Evolutionary conservation across 1,140 invertebrate species (phyloP), one percentile per base, ranked within the genome.

Genomic region (Pantala flavescens): DNA sequence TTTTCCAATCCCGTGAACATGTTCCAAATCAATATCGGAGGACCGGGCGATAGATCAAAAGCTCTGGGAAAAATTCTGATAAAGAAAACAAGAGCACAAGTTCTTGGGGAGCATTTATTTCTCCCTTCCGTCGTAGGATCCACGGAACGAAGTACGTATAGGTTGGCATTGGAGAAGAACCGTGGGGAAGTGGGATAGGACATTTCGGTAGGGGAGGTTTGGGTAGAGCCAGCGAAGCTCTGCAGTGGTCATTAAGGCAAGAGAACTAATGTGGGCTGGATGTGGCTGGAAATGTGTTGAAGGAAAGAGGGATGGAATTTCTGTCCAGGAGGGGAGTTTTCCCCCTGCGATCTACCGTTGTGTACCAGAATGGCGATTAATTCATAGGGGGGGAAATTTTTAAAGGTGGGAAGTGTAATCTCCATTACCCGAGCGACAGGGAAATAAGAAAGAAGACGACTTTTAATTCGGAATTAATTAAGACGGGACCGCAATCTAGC

Each of bases 181-280:
- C 9, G 9, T 2, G 28, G 9, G 28, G 28, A 36, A 63, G 49
- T 63, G 49, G 49, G 49, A 63, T 1, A 36, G 28, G 28, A 36
- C 28, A 36, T 36, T 36, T 36, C 28, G 9, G 49, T 3, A 63
- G n/a, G 49, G 49, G 16, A 16, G n/a, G 49, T 63, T 63, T 63
- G 3, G 49, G 49, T 16, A 21, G 49, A 63, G 49, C 49, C 3
- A 63, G 5, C 49, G 16, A 5, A 63, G 16, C 49, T 63, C 49
- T 63, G 49, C 49, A 63, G 49, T 63, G 49, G 49, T 63, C 49
- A 63, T 63, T 63, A 63, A 63, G 49, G 49, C 49, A 19, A 21
- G n/a, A 19, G 49, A 21, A 63, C 16, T 63, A 21, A 36, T 36
- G 28, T 36, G 28, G 28, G 28, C 3, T 36, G 28, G 28, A 36